phyloP scores from a whole-genome alignment of 2,113 vertebrate species.

The Pedetes capensis region DNA sequence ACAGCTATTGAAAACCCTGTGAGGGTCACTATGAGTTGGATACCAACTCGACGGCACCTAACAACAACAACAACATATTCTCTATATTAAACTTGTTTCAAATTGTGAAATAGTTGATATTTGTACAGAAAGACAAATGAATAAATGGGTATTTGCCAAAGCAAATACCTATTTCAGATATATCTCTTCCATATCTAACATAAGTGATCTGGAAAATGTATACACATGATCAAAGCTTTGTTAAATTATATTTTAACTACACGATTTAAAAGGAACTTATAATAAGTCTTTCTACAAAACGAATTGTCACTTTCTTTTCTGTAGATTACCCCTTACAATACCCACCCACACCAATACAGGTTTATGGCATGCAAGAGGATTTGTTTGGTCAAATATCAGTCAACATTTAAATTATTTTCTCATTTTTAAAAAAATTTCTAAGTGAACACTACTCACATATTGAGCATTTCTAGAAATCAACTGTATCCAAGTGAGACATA shows the following conservation, averaged over 20 bases:
- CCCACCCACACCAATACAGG: not conserved
- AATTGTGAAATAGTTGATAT: constrained; percentile 5
- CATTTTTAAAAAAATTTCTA: constrained; percentile 40
- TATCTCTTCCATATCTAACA: not conserved
- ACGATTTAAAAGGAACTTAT: constrained; percentile 15
- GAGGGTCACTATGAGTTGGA: no score
- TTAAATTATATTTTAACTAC: not conserved
- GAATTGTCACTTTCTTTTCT: not conserved
- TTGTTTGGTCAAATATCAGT: not conserved
- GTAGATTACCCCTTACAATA: not conserved
- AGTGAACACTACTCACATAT: not conserved
- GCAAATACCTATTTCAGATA: not conserved
- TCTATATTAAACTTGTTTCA: not conserved
- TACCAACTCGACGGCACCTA: no score
- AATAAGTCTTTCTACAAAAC: not conserved
- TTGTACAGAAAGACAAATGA: constrained; percentile 25
- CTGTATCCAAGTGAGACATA: no score
- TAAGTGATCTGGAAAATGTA: not conserved
- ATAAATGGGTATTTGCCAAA: constrained; percentile 18
- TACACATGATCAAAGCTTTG: not conserved
- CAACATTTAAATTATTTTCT: constrained; percentile 49
- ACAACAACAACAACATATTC: no score
- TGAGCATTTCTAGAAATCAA: constrained; percentile 12
- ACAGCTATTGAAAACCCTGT: no score
- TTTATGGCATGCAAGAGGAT: not conserved